Conservation (phyloP, 2,888 invertebrate genomes). For the Drosophila multiciliata region DNA sequence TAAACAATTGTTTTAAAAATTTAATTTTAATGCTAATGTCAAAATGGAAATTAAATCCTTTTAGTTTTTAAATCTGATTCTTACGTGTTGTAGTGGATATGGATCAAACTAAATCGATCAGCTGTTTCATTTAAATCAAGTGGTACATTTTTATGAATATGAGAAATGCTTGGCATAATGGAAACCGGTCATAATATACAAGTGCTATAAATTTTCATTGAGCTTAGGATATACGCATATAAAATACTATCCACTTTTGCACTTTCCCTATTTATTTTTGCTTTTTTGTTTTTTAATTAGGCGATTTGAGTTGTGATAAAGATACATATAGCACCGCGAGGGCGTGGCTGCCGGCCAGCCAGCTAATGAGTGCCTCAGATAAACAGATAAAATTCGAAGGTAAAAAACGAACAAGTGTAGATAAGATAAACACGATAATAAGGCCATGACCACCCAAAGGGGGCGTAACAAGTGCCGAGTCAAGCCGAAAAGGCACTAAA, state of each 20-base stretch:
- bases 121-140: constrained; percentile 2
- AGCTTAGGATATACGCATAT: neutral
- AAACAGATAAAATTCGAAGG: constrained; percentile 22
- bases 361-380: constrained; percentile 33
- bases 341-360: constrained; percentile 52
- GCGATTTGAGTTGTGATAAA: constrained; percentile 27
- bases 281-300: constrained; percentile 19
- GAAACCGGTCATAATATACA: neutral
- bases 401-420: constrained; percentile 13
- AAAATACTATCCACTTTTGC: neutral
- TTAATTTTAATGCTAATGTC: no score
- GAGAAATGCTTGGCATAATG: neutral
- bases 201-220: neutral
- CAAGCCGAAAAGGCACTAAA: neutral
- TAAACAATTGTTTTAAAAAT: no score
- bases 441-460: constrained; percentile 18
- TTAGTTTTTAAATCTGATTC: no score
- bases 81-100: no score
- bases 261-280: neutral
- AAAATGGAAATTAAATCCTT: no score
- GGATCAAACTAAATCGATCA: neutral
- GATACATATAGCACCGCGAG: constrained; percentile 22
- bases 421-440: constrained; percentile 45
- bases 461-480: constrained; percentile 14
- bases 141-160: neutral